Evolutionary conservation across 2,888 invertebrate species (phyloP).

Genomic region (Ichneumoninae sp.): DNA sequence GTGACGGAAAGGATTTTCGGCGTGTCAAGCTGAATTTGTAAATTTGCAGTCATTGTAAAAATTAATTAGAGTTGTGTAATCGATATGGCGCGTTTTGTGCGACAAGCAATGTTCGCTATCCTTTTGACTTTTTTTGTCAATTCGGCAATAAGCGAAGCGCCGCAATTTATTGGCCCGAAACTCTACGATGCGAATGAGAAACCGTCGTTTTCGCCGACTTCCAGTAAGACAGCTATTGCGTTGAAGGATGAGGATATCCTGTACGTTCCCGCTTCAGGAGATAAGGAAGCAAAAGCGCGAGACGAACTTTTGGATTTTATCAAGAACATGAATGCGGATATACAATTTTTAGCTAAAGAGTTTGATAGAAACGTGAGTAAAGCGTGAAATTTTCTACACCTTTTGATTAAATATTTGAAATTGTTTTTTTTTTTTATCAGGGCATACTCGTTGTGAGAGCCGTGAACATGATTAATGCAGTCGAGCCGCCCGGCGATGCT

Average conservation of each 20-base stretch:
- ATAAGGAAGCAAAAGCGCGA: not conserved
- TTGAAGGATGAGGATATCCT: not conserved
- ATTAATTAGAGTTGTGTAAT: not conserved
- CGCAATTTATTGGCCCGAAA: conserved; percentile 5
- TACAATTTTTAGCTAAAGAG: conserved; percentile 40
- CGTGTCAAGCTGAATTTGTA: not conserved
- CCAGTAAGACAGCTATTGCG: conserved; percentile 34
- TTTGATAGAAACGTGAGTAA: conserved; percentile 37
- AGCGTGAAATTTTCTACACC: not conserved
- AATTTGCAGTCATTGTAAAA: not conserved
- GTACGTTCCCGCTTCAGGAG: not conserved
- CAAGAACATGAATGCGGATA: conserved; percentile 17
- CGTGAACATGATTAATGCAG: not conserved
- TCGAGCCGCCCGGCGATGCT: not conserved
- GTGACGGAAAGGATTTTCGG: not conserved
- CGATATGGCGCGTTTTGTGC: not conserved
- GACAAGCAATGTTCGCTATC: not conserved
- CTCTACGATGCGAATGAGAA: not conserved
- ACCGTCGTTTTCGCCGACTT: not conserved
- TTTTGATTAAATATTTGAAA: not conserved
- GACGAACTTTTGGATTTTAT: conserved; percentile 31
- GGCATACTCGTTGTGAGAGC: conserved; percentile 29
- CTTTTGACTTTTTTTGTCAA: not conserved
- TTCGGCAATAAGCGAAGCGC: not conserved
- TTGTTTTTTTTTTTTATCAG: conserved; percentile 5